Conservation (phyloP, 2,888 invertebrate genomes). For the Cephus runcator region DNA sequence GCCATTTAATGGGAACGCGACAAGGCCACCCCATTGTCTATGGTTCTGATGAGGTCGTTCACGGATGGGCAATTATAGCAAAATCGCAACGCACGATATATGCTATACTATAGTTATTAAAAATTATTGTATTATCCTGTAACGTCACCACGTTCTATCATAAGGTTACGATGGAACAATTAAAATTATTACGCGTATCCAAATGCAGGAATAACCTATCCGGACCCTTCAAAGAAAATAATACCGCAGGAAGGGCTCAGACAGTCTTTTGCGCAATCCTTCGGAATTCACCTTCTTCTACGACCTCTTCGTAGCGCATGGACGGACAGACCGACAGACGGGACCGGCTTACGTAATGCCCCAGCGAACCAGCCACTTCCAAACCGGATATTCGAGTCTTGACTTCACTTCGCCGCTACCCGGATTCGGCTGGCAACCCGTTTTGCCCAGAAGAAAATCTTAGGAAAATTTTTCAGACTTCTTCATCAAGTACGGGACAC, state of each 20-base stretch:
- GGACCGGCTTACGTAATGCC: slow-evolving; percentile 34
- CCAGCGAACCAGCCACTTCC: slow-evolving; percentile 28
- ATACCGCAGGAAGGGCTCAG: not conserved
- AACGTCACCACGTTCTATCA: not conserved
- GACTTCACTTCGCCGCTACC: slow-evolving; percentile 27
- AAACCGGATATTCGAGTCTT: slow-evolving; percentile 56
- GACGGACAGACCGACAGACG: not conserved
- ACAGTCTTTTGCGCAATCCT: not conserved
- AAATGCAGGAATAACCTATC: not conserved
- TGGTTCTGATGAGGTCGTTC: slow-evolving; percentile 29
- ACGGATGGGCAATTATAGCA: slow-evolving; percentile 29
- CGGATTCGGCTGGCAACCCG: slow-evolving; percentile 25
- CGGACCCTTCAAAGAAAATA: not conserved
- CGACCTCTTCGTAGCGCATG: not conserved
- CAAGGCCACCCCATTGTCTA: slow-evolving; percentile 35
- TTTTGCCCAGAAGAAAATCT: not conserved
- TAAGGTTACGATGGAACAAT: not conserved
- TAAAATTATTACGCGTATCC: not conserved
- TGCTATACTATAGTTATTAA: not conserved
- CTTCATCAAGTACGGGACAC: not conserved
- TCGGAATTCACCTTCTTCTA: not conserved
- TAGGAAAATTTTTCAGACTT: not conserved
- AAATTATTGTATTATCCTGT: not conserved
- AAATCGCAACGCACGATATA: slow-evolving; percentile 1
- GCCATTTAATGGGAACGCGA: slow-evolving; percentile 30